Percentiles rank a stretch among this genome's conserved stretches.
phyloP scores from a whole-genome alignment of 2,888 invertebrate genomes.

The Chesias legatella region DNA sequence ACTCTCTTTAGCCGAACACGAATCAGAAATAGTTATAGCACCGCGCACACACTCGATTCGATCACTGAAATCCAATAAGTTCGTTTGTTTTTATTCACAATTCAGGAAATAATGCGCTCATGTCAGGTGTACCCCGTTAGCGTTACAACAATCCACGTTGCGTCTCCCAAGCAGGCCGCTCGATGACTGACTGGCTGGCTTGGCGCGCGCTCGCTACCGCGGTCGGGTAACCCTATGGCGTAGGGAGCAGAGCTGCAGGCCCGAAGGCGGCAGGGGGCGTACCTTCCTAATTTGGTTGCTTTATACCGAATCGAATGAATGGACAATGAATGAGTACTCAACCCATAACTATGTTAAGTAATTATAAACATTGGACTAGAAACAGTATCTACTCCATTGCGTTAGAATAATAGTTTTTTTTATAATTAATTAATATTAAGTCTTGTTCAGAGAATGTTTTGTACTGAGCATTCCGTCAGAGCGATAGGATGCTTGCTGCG shows the following conservation, averaged over 20 bases:
- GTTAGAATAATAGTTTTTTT: too few species aligned
- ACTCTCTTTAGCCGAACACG: constrained; percentile 44
- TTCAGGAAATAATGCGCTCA: constrained; percentile 63
- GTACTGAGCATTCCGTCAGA: too few species aligned
- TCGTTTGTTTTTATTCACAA: constrained; percentile 70
- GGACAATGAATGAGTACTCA: constrained; percentile 25
- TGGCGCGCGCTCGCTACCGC: constrained; percentile 39
- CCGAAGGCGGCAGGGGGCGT: constrained; percentile 28
- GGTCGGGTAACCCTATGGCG: constrained; percentile 42
- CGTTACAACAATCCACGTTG: constrained; percentile 32
- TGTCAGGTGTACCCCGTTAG: constrained; percentile 54
- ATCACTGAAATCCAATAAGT: constrained; percentile 70
- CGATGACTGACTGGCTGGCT: constrained; percentile 64
- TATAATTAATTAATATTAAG: too few species aligned
- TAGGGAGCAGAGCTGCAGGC: constrained; percentile 32
- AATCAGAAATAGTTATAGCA: constrained; percentile 44
- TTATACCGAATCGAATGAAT: constrained; percentile 49
- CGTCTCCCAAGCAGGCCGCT: constrained; percentile 57
- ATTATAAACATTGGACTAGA: too few species aligned
- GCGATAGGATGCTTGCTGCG: too few species aligned
- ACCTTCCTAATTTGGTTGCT: constrained; percentile 38
- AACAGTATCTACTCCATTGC: too few species aligned
- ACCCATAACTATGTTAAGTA: too few species aligned
- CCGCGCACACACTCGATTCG: constrained; percentile 59
- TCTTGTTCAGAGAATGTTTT: too few species aligned